These are phyloP conservation scores for Colletes latitarsis DNA, from an alignment of 1,140 invertebrate species.

Conservation along the genomic window DNA sequence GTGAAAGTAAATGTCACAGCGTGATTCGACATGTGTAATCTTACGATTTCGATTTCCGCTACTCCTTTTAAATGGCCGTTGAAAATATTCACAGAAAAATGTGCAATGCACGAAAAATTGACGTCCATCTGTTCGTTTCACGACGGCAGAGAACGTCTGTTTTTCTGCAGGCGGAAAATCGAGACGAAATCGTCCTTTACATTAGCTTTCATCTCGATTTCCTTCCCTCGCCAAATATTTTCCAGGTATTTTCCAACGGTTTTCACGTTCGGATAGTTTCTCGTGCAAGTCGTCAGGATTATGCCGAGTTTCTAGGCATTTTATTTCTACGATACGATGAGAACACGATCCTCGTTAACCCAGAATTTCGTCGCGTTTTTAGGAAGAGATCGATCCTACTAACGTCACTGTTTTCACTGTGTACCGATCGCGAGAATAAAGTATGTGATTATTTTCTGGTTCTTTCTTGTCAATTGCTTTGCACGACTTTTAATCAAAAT, in stretches of 20 bases:
- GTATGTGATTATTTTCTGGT: too few species aligned
- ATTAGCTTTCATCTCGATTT: conserved; percentile 7
- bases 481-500: too few species aligned
- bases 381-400: too few species aligned
- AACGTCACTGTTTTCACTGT: too few species aligned
- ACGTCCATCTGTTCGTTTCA: not conserved
- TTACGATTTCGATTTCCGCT: conserved; percentile 3
- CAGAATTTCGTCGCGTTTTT: not conserved
- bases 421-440: too few species aligned
- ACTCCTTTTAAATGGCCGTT: not conserved
- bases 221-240: not conserved
- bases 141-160: not conserved
- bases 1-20: too few species aligned
- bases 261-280: not conserved
- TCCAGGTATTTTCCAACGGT: not conserved
- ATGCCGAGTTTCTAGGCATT: not conserved
- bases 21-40: too few species aligned
- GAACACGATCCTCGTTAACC: too few species aligned
- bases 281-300: not conserved
- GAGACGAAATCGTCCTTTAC: not conserved
- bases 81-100: not conserved
- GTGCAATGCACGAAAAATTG: not conserved
- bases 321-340: too few species aligned
- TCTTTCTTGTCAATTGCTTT: too few species aligned
- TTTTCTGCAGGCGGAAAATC: conserved; percentile 28